Conservation (phyloP, 2,888 invertebrate genomes). For the Mesorhabditis spiculigera region DNA sequence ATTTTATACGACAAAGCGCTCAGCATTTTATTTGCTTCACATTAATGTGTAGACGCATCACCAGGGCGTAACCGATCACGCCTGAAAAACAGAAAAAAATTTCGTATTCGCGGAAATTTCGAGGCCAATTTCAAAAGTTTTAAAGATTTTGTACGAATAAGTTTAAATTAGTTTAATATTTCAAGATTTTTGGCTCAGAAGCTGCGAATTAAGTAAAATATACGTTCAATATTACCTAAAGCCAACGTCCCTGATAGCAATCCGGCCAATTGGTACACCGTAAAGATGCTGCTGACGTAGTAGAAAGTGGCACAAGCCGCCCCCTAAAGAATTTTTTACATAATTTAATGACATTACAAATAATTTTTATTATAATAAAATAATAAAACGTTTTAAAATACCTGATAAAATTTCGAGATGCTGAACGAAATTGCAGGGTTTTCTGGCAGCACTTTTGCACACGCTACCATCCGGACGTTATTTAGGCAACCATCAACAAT, state of each 20-base stretch:
- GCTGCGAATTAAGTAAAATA: no score
- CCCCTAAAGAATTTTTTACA: neutral
- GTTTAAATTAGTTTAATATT: no score
- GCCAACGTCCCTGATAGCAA: neutral
- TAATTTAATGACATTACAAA: neutral
- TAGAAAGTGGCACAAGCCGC: neutral
- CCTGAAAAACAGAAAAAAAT: no score
- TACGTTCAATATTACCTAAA: neutral
- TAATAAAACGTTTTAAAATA: neutral
- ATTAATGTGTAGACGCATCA: no score
- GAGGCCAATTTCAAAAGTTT: no score
- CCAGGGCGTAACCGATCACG: no score
- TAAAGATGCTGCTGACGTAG: neutral
- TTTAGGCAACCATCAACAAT: slow-evolving; percentile 2
- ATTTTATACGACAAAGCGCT: no score
- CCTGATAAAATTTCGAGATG: slow-evolving; percentile 3
- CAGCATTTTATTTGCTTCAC: no score
- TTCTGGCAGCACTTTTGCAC: neutral
- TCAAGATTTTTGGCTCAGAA: no score
- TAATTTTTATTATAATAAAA: neutral
- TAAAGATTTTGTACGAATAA: no score
- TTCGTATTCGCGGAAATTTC: no score
- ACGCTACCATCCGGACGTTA: neutral
- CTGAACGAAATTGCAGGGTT: neutral
- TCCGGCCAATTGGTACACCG: neutral